Evolutionary conservation across 2,113 vertebrate species (phyloP).

Genomic region (Microcebus ravelobensis): DNA sequence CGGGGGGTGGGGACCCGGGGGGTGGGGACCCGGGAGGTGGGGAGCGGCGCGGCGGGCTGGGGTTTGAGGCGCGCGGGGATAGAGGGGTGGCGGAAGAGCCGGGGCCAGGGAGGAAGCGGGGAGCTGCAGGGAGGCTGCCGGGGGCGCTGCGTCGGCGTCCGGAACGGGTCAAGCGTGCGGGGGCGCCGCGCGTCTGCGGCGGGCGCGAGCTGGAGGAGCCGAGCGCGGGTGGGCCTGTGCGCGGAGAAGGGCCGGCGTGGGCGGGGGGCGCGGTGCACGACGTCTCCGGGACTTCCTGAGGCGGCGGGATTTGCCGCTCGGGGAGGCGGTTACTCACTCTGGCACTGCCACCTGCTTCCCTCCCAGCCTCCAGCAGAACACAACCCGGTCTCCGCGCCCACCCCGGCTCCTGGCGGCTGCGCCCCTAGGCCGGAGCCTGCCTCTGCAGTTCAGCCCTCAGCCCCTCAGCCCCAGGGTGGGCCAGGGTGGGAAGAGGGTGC

Average conservation of each 20-base stretch:
- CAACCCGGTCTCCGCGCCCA: slow-evolving; percentile 14
- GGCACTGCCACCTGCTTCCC: slow-evolving; percentile 67
- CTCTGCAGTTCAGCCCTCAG: not conserved
- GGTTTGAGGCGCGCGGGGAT: not conserved
- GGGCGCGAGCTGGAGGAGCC: not conserved
- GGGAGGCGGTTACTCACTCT: slow-evolving; percentile 57
- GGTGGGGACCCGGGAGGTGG: fast-evolving
- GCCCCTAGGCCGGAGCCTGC: slow-evolving; percentile 12
- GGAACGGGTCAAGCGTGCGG: not conserved
- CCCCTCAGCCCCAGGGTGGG: not conserved
- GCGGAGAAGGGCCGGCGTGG: not conserved
- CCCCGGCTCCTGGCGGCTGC: not conserved
- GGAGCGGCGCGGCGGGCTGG: not conserved
- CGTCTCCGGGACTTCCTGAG: slow-evolving; percentile 47
- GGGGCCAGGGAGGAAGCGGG: not conserved
- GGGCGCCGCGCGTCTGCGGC: not conserved
- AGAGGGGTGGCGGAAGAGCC: not conserved
- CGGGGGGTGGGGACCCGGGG: fast-evolving
- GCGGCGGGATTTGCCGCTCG: not conserved
- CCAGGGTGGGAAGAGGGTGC: not conserved
- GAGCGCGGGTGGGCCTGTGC: not conserved
- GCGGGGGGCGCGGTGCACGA: not conserved
- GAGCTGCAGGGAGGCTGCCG: not conserved
- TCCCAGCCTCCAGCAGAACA: slow-evolving; percentile 16
- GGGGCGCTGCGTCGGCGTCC: no score